A percentile compares a stretch with the other conserved stretches of the same genome.
Evolutionary conservation across 2,888 invertebrate genomes (phyloP).

Genomic region (Drosophila pseudotakahashii): DNA sequence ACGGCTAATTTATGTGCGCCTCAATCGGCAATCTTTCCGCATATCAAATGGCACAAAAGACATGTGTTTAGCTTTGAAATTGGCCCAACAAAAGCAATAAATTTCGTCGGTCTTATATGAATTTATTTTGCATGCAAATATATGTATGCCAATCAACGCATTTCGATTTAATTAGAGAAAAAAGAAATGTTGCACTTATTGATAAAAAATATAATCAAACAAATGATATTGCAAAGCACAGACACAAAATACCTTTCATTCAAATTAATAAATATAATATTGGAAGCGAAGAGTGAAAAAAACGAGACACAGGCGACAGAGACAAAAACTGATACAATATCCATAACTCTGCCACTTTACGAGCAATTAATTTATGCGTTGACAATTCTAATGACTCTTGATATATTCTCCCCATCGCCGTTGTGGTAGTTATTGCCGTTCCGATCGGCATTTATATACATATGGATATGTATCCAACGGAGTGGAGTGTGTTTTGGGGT

Average conservation of each 20-base stretch:
- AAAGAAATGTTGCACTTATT: slow-evolving; percentile 12
- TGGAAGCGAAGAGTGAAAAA: slow-evolving; percentile 24
- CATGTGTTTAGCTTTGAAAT: slow-evolving; percentile 33
- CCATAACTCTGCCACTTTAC: slow-evolving; percentile 79
- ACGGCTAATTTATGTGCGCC: slow-evolving; percentile 46
- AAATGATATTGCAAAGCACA: slow-evolving; percentile 37
- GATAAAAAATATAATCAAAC: slow-evolving; percentile 5
- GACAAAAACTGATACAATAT: slow-evolving; percentile 58
- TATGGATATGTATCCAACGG: slow-evolving; percentile 14
- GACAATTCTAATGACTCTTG: slow-evolving; percentile 82
- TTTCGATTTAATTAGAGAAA: neutral
- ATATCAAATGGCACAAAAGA: slow-evolving; percentile 49
- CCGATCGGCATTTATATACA: slow-evolving; percentile 19
- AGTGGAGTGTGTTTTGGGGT: slow-evolving; percentile 27
- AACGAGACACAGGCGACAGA: slow-evolving; percentile 10
- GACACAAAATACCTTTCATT: slow-evolving; percentile 52
- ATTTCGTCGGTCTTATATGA: slow-evolving; percentile 15
- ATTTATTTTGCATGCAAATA: slow-evolving; percentile 19
- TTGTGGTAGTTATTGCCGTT: slow-evolving; percentile 19
- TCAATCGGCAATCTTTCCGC: slow-evolving; percentile 48
- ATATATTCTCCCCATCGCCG: slow-evolving; percentile 51
- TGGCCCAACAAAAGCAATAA: slow-evolving; percentile 42
- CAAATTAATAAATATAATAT: slow-evolving; percentile 36
- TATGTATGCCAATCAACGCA: slow-evolving; percentile 30
- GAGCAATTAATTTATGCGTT: slow-evolving; percentile 83